Evolutionary conservation across 2,888 invertebrate genomes (phyloP), one percentile per base, ranked within the genome.

Genomic region (Campaea margaritaria): DNA sequence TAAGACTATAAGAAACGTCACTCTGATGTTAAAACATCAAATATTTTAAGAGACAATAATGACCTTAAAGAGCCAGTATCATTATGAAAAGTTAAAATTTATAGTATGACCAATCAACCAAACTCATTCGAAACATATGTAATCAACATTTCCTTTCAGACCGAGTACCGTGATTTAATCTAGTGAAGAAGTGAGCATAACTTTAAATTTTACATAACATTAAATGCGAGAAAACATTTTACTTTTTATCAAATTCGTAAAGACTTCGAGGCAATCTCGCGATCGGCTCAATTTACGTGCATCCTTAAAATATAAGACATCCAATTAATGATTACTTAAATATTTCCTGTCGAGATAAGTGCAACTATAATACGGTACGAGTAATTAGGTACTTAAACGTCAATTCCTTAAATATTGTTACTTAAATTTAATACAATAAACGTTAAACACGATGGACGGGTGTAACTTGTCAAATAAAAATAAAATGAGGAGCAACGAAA

Each of bases 361-460:
- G 91, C 89, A 82, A 82, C 82, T 87, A 88, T 80, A 68, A 72
- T 82, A 62, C 60, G 63, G 62, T 82, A 87, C 78, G 83, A 83
- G 78, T 85, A 65, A 81, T 82, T 83, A 83, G 79, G 78, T 87
- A 87, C 87, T 85, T 90, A 89, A 85, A 85, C 69, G 77, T 83
- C 86, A 86, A 88, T 86, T 84, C 84, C 90, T 89, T 89, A 89
- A 85, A 86, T 83, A 86, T 87, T 82, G 75, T 83, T n/a, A 83
- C 87, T 86, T 90, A 87, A 86, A 79, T 76, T 73, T 78, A 87
- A 85, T 85, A 86, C 83, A 86, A 85, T 89, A 87, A 89, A 91
- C 78, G 82, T 90, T 91, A 85, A 86, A 83, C 83, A 91, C 90
- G 89, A 90, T 92, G 92, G 92, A 92, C 92, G 92, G 92, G 92